Percentiles rank a stretch among this genome's conserved stretches.
phyloP scores from a whole-genome alignment of 2,797 vertebrate genomes.

The Notolepis coatsorum region DNA sequence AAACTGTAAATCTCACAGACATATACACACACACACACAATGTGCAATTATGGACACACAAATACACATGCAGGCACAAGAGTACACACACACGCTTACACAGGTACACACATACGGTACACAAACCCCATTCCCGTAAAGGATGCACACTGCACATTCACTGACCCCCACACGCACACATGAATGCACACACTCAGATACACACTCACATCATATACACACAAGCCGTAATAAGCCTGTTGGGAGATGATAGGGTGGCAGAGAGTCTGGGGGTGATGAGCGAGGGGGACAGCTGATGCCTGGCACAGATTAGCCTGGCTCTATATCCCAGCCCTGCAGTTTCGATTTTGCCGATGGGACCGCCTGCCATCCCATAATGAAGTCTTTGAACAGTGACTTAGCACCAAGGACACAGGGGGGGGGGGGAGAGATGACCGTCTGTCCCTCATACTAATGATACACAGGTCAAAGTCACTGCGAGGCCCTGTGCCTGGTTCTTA shows the following conservation, averaged over 20 bases:
- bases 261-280: too few species aligned
- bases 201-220: too few species aligned
- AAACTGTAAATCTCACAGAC: too few species aligned
- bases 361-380: constrained; percentile 61
- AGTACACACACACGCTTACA: not conserved
- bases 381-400: constrained; percentile 61
- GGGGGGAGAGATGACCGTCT: constrained; percentile 15
- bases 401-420: constrained; percentile 60
- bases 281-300: constrained; percentile 42
- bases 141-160: too few species aligned
- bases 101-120: too few species aligned
- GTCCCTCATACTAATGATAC: constrained; percentile 39
- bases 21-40: not conserved
- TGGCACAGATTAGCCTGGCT: constrained; percentile 59
- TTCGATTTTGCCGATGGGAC: constrained; percentile 46
- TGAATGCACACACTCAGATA: too few species aligned
- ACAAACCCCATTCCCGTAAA: too few species aligned
- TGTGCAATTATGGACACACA: too few species aligned
- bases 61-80: not conserved
- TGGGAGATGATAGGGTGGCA: too few species aligned
- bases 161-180: too few species aligned
- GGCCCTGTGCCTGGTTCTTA: not conserved
- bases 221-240: too few species aligned
- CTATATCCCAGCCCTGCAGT: constrained; percentile 50
- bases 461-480: not conserved